Evolutionary conservation across 2,888 invertebrate species (phyloP).

Genomic region (Odontomyia ornata): DNA sequence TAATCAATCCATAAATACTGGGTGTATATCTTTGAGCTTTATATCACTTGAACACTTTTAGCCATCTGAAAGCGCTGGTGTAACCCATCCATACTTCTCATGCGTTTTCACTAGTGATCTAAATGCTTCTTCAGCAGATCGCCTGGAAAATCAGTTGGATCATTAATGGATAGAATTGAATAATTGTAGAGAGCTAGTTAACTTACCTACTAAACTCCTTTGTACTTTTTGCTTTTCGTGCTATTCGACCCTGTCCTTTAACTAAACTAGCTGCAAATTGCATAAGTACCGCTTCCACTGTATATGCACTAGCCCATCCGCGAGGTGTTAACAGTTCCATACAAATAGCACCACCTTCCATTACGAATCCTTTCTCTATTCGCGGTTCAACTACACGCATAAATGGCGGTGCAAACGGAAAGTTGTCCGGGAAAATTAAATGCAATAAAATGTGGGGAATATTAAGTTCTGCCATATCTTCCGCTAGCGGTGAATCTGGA

Average conservation of each 20-base stretch:
- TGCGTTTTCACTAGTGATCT: conserved; percentile 87
- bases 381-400: conserved; percentile 82
- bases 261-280: conserved; percentile 89
- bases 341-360: conserved; percentile 91
- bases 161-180: not conserved
- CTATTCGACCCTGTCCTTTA: conserved; percentile 86
- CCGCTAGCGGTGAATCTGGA: conserved; percentile 83
- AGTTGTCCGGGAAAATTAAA: conserved; percentile 85
- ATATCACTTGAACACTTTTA: conserved; percentile 63
- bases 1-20: conserved; percentile 46
- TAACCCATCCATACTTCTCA: conserved; percentile 92
- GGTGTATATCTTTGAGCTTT: conserved; percentile 26
- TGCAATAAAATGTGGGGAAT: conserved; percentile 80
- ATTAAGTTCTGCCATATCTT: conserved; percentile 80
- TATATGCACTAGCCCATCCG: conserved; percentile 89
- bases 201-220: conserved; percentile 75
- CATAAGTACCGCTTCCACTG: conserved; percentile 87
- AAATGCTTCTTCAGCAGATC: conserved; percentile 89
- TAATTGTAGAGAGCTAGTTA: not conserved
- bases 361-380: conserved; percentile 86
- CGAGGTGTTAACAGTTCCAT: conserved; percentile 88
- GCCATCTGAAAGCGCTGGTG: conserved; percentile 85
- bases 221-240: conserved; percentile 78
- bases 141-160: conserved; percentile 60
- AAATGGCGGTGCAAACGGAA: conserved; percentile 89